A percentile compares a stretch with the other conserved stretches of the same genome.
Conservation (phyloP, 2,113 vertebrate species). For the Alligator sinensis region DNA sequence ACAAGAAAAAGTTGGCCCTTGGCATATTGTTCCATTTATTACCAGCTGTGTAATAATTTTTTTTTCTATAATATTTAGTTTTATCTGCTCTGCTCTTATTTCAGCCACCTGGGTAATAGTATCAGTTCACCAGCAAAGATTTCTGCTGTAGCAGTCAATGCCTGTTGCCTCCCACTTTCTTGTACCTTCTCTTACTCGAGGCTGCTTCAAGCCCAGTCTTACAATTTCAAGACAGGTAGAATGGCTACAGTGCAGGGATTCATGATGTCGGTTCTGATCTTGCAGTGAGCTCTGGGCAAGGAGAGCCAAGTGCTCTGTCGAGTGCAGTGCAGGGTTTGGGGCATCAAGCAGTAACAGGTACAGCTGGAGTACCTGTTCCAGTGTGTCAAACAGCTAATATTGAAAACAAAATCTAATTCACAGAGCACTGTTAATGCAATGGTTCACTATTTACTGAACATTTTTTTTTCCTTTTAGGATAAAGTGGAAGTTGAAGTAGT, state of each 20-base stretch:
- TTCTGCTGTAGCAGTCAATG: not conserved
- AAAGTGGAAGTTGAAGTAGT: conserved; percentile 92
- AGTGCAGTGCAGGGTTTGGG: not conserved
- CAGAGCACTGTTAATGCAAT: not conserved
- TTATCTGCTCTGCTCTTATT: not conserved
- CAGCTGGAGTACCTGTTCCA: not conserved
- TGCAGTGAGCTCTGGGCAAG: not conserved
- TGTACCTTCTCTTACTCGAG: not conserved
- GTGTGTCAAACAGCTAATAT: not conserved
- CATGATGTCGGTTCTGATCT: not conserved
- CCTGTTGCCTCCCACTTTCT: not conserved
- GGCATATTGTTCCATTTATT: not conserved
- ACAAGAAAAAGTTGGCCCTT: not conserved
- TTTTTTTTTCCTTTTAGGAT: conserved; percentile 79
- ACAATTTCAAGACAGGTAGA: not conserved
- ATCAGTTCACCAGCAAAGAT: not conserved
- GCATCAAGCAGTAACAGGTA: not conserved
- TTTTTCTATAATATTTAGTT: not conserved
- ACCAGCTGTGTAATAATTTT: not conserved
- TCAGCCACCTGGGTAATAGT: not conserved
- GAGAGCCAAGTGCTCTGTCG: not conserved
- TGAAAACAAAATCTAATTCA: not conserved
- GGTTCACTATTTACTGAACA: not conserved
- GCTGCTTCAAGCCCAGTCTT: not conserved
- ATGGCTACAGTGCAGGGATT: not conserved